These are phyloP conservation scores for Plagodis pulveraria DNA, from an alignment of 2,888 invertebrate species.

Conservation along the genomic window DNA sequence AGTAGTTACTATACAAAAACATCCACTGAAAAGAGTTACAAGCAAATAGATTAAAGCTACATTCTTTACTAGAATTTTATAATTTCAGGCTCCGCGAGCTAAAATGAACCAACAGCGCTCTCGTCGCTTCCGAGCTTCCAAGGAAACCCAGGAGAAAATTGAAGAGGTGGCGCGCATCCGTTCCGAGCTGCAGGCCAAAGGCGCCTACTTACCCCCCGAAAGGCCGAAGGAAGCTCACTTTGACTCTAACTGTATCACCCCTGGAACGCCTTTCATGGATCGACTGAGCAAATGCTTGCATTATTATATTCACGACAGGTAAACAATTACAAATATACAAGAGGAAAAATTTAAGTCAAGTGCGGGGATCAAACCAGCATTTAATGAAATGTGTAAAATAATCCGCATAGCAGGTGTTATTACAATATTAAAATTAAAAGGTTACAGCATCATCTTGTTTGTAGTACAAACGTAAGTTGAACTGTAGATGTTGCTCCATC, in stretches of 20 bases:
- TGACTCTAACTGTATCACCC: conserved; percentile 99
- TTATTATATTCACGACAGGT: conserved; percentile 94
- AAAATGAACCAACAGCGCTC: conserved; percentile 99
- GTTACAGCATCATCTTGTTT: too few relatives aligned
- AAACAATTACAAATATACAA: too few relatives aligned
- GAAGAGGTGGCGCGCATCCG: conserved; percentile 93
- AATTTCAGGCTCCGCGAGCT: conserved; percentile 94
- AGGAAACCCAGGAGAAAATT: conserved; percentile 96
- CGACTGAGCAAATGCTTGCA: conserved; percentile 92
- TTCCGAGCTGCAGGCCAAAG: conserved; percentile 89
- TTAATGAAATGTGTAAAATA: too few relatives aligned
- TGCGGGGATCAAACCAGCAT: too few relatives aligned
- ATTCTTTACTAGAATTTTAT: background rate
- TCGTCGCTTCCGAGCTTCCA: conserved; percentile 97
- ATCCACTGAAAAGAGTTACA: too few relatives aligned
- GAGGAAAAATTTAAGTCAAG: too few relatives aligned
- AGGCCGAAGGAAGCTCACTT: conserved; percentile 97
- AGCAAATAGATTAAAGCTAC: too few relatives aligned
- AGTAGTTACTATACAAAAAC: too few relatives aligned
- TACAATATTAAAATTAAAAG: too few relatives aligned
- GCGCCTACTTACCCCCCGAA: conserved; percentile 92
- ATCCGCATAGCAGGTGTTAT: too few relatives aligned
- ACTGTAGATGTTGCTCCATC: too few relatives aligned
- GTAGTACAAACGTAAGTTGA: too few relatives aligned
- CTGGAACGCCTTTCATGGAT: conserved; percentile 99